phyloP scores from a whole-genome alignment of 1,140 invertebrate species.

The Zaprionus africanus region DNA sequence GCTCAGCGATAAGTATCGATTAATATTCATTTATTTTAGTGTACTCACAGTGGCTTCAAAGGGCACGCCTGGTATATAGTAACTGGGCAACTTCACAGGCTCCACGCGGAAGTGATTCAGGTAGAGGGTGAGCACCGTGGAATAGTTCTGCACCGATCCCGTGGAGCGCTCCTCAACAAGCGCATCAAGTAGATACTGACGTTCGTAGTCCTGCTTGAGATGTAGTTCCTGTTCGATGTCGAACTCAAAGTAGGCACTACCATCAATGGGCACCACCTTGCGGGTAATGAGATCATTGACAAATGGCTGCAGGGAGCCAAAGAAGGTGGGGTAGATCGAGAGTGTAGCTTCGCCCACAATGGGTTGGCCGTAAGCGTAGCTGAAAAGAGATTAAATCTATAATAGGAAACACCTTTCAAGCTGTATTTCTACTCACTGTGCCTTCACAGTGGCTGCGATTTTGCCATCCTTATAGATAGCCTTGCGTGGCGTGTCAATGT shows the following conservation, averaged over 20 bases:
- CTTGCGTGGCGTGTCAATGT: constrained; percentile 92
- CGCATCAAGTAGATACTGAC: constrained; percentile 90
- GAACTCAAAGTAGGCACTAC: constrained; percentile 90
- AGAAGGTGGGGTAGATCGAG: constrained; percentile 87
- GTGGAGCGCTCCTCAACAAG: constrained; percentile 91
- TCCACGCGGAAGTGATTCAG: constrained; percentile 93
- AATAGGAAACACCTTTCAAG: no score
- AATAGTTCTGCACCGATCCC: constrained; percentile 90
- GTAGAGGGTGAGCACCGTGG: constrained; percentile 89
- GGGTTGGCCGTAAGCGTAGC: constrained; percentile 89
- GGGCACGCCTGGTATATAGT: constrained; percentile 94
- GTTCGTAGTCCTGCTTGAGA: constrained; percentile 89
- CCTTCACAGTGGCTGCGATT: constrained; percentile 91
- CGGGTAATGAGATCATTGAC: constrained; percentile 85
- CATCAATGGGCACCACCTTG: constrained; percentile 93
- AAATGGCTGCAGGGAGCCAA: constrained; percentile 81
- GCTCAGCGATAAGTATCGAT: neutral
- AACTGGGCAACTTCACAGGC: constrained; percentile 91
- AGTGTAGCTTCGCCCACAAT: constrained; percentile 91
- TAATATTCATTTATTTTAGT: neutral
- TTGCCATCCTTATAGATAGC: constrained; percentile 92
- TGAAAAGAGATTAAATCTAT: constrained; percentile 62
- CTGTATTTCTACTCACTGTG: constrained; percentile 88
- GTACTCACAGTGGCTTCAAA: constrained; percentile 90
- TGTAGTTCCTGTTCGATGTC: constrained; percentile 89